These are phyloP conservation scores for Pentamera pediparva DNA, from an alignment of 53 echinoderm and acorn worm species.

Conservation along the genomic window DNA sequence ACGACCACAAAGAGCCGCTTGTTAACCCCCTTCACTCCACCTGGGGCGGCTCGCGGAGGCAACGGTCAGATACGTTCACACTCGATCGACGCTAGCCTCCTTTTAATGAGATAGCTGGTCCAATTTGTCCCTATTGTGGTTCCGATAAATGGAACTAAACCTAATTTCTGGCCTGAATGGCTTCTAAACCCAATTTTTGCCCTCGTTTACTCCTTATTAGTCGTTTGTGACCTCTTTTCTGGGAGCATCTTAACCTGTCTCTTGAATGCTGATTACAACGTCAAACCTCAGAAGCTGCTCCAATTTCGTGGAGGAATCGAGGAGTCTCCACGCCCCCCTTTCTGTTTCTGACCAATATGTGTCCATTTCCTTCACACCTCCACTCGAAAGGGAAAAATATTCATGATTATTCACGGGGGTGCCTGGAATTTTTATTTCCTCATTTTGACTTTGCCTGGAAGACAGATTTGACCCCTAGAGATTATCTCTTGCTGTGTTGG, in stretches of 20 bases:
- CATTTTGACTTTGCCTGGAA: no score
- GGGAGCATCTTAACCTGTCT: no score
- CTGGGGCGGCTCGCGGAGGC: constrained; percentile 27
- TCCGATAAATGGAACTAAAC: constrained; percentile 33
- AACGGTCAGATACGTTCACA: constrained; percentile 27
- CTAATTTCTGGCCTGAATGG: constrained; percentile 33
- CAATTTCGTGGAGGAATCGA: constrained; percentile 30
- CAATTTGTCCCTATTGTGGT: constrained; percentile 36
- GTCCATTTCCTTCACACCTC: no score
- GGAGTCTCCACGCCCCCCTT: no score
- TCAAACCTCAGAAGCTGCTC: constrained; percentile 35
- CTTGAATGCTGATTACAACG: no score
- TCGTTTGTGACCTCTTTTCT: constrained; percentile 33
- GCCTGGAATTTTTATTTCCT: no score
- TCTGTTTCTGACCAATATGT: no score
- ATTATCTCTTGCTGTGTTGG: no score
- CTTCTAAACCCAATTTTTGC: constrained; percentile 37
- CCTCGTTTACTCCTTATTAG: constrained; percentile 36
- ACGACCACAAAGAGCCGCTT: constrained; percentile 29
- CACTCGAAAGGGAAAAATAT: no score
- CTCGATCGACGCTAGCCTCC: constrained; percentile 15
- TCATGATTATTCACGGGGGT: no score
- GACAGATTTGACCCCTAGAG: no score
- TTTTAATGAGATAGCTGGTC: constrained; percentile 33
- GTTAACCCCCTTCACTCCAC: constrained; percentile 33